These are phyloP conservation scores for Eciton burchellii DNA, from an alignment of 1,140 invertebrate genomes.

Conservation along the genomic window DNA sequence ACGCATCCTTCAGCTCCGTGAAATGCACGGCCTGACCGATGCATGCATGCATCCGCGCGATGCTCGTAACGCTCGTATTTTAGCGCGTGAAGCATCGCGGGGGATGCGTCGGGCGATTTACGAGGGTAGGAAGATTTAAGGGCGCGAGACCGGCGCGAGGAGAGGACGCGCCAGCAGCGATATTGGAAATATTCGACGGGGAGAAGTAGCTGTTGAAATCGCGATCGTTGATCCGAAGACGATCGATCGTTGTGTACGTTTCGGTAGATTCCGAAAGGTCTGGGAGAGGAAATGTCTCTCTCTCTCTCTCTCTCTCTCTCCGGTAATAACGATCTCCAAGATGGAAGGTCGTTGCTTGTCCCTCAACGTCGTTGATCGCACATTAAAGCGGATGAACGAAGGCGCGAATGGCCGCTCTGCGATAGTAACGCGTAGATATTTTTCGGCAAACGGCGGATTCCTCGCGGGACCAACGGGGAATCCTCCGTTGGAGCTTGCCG, in stretches of 20 bases:
- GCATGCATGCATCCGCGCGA: slow-evolving; percentile 55
- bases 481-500: slow-evolving; percentile 7
- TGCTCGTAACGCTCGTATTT: slow-evolving; percentile 66
- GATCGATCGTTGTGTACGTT: too few species aligned
- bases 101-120: slow-evolving; percentile 61
- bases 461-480: slow-evolving; percentile 16
- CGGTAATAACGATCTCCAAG: too few species aligned
- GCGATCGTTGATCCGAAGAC: slow-evolving; percentile 12
- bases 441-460: background rate
- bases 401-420: background rate
- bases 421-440: background rate
- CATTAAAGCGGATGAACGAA: background rate
- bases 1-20: too few species aligned
- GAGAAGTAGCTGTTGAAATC: slow-evolving; percentile 5
- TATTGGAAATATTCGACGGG: slow-evolving; percentile 31
- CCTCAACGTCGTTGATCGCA: background rate
- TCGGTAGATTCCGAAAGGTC: background rate
- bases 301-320: too few species aligned
- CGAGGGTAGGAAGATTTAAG: slow-evolving; percentile 53
- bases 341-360: too few species aligned
- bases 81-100: slow-evolving; percentile 48
- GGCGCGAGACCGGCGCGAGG: slow-evolving; percentile 1
- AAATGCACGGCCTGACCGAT: slow-evolving; percentile 56
- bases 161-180: background rate
- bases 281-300: background rate